Percentiles rank a stretch among this genome's conserved stretches.
phyloP scores from a whole-genome alignment of 2,888 invertebrate species.

The Conops quadrifasciatus region DNA sequence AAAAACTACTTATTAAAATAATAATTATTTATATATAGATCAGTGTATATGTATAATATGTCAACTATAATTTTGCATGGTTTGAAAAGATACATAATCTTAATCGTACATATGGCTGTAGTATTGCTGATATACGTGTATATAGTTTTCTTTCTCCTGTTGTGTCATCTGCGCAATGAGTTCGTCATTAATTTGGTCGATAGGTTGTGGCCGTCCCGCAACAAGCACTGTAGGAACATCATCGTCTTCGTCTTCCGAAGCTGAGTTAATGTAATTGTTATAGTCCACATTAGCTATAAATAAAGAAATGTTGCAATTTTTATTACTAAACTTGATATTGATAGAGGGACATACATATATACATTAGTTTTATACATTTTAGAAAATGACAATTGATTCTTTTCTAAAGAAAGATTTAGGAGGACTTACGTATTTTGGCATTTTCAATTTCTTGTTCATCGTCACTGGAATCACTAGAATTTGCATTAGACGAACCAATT shows the following conservation, averaged over 20 bases:
- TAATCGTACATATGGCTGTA: slow-evolving; percentile 89
- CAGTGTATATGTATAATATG: slow-evolving; percentile 6
- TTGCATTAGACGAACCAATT: slow-evolving; percentile 58
- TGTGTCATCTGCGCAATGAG: slow-evolving; percentile 91
- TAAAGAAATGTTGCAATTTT: slow-evolving; percentile 9
- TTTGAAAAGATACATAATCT: neutral
- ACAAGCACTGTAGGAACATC: slow-evolving; percentile 84
- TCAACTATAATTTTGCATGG: slow-evolving; percentile 22
- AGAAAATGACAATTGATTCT: too few relatives aligned
- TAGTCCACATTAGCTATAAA: slow-evolving; percentile 74
- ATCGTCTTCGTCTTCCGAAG: slow-evolving; percentile 66
- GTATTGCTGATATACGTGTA: slow-evolving; percentile 92
- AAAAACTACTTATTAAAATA: slow-evolving; percentile 13
- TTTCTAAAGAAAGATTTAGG: neutral
- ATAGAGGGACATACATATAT: neutral
- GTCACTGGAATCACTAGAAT: slow-evolving; percentile 82
- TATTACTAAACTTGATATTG: neutral
- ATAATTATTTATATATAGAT: slow-evolving; percentile 9
- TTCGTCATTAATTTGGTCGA: slow-evolving; percentile 86
- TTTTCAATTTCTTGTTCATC: slow-evolving; percentile 78
- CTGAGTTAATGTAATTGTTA: slow-evolving; percentile 69
- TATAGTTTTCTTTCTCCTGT: slow-evolving; percentile 91
- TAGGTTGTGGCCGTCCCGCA: slow-evolving; percentile 79
- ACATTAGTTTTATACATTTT: neutral
- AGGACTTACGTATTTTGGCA: slow-evolving; percentile 71